Conservation (phyloP, 1,140 invertebrate genomes). For the Parasteatoda tepidariorum region DNA sequence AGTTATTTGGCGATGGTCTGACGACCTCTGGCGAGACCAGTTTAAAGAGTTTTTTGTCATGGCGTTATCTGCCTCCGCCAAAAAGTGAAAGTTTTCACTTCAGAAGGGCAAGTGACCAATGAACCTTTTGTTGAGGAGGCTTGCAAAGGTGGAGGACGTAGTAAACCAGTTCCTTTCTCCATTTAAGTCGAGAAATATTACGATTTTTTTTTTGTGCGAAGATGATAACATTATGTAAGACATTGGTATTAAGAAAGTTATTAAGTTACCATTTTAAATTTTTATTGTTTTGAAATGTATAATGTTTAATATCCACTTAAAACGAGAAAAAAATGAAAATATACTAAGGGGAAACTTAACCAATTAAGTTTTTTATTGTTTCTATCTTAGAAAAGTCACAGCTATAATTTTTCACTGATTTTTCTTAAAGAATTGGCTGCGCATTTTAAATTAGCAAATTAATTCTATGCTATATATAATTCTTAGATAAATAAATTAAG, state of each 20-base stretch:
- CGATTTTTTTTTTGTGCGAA: not conserved
- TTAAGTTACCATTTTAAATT: not conserved
- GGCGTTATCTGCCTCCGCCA: not conserved
- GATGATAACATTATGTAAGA: not conserved
- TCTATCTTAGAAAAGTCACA: no score
- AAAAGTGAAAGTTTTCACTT: conserved; percentile 1
- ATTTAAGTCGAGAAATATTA: not conserved
- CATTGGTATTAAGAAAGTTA: not conserved
- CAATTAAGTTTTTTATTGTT: no score
- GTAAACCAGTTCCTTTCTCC: not conserved
- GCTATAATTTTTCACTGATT: no score
- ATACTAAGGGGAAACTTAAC: not conserved
- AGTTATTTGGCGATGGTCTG: not conserved
- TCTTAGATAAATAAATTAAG: no score
- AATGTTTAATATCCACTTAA: not conserved
- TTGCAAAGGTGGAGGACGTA: not conserved
- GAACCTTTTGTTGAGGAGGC: not conserved
- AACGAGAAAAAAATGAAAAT: not conserved
- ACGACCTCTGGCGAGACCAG: not conserved
- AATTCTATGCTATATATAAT: no score
- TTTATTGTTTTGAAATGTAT: not conserved
- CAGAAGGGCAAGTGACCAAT: conserved; percentile 15
- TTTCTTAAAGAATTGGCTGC: no score
- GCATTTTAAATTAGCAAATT: no score
- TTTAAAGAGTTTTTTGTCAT: no score